These are phyloP conservation scores for Acropora tenuis DNA, from an alignment of 64 coral and sea anemone genomes.

Conservation along the genomic window DNA sequence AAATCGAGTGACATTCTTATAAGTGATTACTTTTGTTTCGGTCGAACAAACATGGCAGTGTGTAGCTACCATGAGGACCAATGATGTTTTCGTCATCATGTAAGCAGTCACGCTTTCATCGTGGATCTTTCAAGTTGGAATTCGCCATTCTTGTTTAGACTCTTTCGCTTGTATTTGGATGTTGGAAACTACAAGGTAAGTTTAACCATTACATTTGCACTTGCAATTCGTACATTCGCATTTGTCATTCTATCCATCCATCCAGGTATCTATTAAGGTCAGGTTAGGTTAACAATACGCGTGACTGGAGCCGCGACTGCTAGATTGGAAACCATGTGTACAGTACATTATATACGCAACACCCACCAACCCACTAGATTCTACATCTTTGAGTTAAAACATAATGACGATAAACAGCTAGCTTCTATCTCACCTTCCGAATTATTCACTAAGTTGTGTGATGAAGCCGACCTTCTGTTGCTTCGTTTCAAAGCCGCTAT, in stretches of 20 bases:
- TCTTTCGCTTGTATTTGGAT: neutral
- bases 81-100: too few species aligned
- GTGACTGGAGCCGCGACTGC: neutral
- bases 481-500: slow-evolving; percentile 76
- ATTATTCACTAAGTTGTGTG: slow-evolving; percentile 66
- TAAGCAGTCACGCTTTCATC: too few species aligned
- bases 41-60: too few species aligned
- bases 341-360: neutral
- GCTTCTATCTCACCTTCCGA: neutral
- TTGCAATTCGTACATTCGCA: neutral
- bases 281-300: neutral
- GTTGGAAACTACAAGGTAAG: neutral
- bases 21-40: too few species aligned
- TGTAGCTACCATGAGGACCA: too few species aligned
- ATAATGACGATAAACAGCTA: neutral
- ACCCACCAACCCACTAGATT: neutral
- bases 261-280: too few species aligned
- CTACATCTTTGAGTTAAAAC: neutral
- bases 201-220: neutral
- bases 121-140: too few species aligned
- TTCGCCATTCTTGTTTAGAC: too few species aligned
- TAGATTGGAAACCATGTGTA: neutral
- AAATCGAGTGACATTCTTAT: too few species aligned
- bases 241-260: neutral
- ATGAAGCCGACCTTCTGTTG: slow-evolving; percentile 77